Base-by-base conservation (phyloP, 2,113 vertebrate species). In the Syngnathus floridae region DNA sequence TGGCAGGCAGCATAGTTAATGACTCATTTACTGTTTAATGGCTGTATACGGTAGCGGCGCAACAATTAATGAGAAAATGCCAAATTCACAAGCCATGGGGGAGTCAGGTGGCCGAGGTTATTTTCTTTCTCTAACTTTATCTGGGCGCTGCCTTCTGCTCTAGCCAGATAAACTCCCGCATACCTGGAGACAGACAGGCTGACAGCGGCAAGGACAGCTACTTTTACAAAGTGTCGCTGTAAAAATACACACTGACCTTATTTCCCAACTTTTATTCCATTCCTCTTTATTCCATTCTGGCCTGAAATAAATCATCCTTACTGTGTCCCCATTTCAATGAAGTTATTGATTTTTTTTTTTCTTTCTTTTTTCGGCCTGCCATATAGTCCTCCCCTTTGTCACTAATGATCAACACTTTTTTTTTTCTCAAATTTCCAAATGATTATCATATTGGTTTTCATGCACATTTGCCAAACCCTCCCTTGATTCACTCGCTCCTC, bases 11-110 rank as follows among this genome's bases (percentile, higher is more conserved):
- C 74, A 79, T 88, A 86, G 83, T 86, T 90, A 90, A 92, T 90
- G 81, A 84, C 82, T 90, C 90, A 88, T 90, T 91, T 91, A 87
- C 87, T 85, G 82, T 88, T 86, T 88, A 90, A 80, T 86, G 84
- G 84, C 86, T 83, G 84, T 86, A 87, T 85, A 83, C 78, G 72
- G 76, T 85, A 85, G 81, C 84, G 85, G 77, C 81, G 77, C 86
- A 87, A 82, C 86, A 90, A 89, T 90, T 89, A 86, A 89, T 90
- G 80, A 79, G 83, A 86, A 88, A 84, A 84, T 81, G 82, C 70
- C 77, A 84, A 81, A 74, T 75, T 82, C 75, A 82, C 71, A 76
- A 81, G 79, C 76, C 70, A 78, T 69, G 65, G 78, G 78, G 75
- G 75, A 77, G 79, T 72, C 76, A 83, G 80, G 82, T 83, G 79